phyloP scores from a whole-genome alignment of 2,113 vertebrate species.

The Periophthalmus modestus region DNA sequence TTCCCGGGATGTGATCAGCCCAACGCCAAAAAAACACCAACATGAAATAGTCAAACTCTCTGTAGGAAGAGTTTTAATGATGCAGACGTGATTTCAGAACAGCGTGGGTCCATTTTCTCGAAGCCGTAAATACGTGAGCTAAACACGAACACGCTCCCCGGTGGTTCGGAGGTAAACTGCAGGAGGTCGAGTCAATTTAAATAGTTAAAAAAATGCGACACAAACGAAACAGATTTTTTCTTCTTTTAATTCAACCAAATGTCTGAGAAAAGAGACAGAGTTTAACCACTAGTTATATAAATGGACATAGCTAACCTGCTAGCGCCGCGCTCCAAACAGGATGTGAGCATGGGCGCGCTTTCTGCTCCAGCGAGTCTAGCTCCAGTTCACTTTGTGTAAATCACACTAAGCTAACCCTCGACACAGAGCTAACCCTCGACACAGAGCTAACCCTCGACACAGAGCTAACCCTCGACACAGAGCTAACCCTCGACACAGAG shows the following conservation, averaged over 20 bases:
- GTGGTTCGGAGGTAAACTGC: neutral
- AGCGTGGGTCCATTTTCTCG: neutral
- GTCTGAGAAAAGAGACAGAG: no score
- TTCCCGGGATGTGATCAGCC: slow-evolving; percentile 33
- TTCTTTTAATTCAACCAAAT: no score
- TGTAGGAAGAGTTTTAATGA: slow-evolving; percentile 18
- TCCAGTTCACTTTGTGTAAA: no score
- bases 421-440: no score
- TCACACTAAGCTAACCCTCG: no score
- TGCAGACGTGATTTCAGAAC: slow-evolving; percentile 9
- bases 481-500: no score
- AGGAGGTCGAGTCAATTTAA: neutral
- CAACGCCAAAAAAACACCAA: slow-evolving; percentile 16
- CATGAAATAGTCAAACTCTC: neutral
- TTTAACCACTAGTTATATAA: no score
- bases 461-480: no score
- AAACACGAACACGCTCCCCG: neutral
- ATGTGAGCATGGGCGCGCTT: no score
- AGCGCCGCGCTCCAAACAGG: slow-evolving; percentile 17
- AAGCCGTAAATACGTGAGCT: slow-evolving; percentile 18
- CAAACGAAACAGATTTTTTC: neutral
- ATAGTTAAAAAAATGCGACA: neutral
- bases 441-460: no score
- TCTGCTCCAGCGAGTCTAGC: no score
- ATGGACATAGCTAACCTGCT: slow-evolving; percentile 5